phyloP scores from a whole-genome alignment of 2,888 invertebrate species.

The Papilio demoleus region DNA sequence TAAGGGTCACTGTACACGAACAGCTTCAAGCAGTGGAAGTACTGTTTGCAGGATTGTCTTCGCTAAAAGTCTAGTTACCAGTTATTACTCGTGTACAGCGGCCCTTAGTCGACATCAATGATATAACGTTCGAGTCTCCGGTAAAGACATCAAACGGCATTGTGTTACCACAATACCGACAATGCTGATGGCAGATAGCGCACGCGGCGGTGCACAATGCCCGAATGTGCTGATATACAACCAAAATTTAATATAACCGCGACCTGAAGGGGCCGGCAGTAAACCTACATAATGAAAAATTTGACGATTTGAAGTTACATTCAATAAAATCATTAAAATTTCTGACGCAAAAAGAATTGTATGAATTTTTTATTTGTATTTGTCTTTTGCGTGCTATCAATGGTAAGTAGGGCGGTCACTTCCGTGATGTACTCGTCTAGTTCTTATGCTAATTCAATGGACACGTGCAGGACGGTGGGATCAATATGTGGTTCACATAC shows the following conservation, averaged over 20 bases:
- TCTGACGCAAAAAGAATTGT: background rate
- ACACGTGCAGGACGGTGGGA: background rate
- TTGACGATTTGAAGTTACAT: background rate
- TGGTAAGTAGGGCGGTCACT: constrained; percentile 1
- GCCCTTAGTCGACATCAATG: constrained; percentile 26
- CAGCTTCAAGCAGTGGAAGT: too few relatives aligned
- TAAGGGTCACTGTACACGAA: background rate
- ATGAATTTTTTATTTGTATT: too few relatives aligned
- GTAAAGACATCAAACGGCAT: constrained; percentile 48
- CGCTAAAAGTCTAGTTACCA: too few relatives aligned
- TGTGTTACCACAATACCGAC: constrained; percentile 46
- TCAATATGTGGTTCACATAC: constrained; percentile 12
- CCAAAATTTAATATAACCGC: background rate
- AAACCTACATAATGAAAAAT: background rate
- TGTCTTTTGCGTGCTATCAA: too few relatives aligned
- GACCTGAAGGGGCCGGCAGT: background rate
- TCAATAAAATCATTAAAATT: background rate
- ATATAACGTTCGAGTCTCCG: constrained; percentile 42
- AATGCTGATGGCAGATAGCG: constrained; percentile 40
- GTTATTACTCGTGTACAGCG: background rate
- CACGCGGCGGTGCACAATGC: constrained; percentile 35
- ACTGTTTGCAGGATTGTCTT: too few relatives aligned
- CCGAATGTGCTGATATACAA: constrained; percentile 5
- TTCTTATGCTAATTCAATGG: constrained; percentile 5
- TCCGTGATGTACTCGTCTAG: constrained; percentile 1